These are phyloP conservation scores for Silurus glanis DNA, from an alignment of 2,113 vertebrate genomes.

Conservation along the genomic window DNA sequence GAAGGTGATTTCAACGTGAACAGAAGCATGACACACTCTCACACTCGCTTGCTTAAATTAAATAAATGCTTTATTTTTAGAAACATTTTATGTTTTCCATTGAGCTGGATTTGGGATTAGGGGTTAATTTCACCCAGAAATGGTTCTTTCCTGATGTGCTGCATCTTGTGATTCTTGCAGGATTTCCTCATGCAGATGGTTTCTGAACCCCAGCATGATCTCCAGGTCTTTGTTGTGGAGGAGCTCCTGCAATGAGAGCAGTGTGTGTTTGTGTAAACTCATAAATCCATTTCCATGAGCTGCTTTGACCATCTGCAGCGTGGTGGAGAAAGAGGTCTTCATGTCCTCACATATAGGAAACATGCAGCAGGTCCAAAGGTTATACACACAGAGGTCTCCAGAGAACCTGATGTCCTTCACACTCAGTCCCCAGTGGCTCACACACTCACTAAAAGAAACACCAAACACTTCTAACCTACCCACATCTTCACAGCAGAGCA, in stretches of 20 bases:
- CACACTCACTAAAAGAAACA: slow-evolving; percentile 69
- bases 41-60: neutral
- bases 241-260: slow-evolving; percentile 85
- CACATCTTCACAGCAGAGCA: slow-evolving; percentile 62
- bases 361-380: slow-evolving; percentile 85
- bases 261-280: slow-evolving; percentile 56
- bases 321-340: slow-evolving; percentile 71
- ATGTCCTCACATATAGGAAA: slow-evolving; percentile 81
- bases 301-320: slow-evolving; percentile 79
- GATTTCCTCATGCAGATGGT: slow-evolving; percentile 77
- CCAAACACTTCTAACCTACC: slow-evolving; percentile 73
- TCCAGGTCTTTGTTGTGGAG: slow-evolving; percentile 80
- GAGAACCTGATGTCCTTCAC: slow-evolving; percentile 76
- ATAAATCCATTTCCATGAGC: slow-evolving; percentile 60
- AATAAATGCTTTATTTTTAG: neutral
- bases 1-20: neutral
- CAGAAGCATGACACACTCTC: neutral
- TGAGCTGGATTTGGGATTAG: neutral
- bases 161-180: slow-evolving; percentile 42
- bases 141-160: neutral
- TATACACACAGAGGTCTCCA: slow-evolving; percentile 56
- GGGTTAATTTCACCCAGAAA: neutral
- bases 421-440: slow-evolving; percentile 75
- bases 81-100: neutral
- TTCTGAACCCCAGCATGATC: slow-evolving; percentile 84